phyloP scores from a whole-genome alignment of 2,888 invertebrate species.

The Pristionchus entomophagus region DNA sequence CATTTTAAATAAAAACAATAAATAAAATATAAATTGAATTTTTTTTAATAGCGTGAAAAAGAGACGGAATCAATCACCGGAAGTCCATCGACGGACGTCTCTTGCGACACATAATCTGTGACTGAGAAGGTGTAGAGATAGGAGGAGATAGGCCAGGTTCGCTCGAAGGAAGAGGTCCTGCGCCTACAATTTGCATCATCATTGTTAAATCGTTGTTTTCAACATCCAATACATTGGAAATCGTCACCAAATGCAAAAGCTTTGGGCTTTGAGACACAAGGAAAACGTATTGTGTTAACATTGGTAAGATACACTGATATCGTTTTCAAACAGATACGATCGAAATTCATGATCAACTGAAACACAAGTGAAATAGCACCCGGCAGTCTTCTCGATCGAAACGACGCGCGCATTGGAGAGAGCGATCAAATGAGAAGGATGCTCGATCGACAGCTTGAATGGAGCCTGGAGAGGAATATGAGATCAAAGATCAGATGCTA shows the following conservation, averaged over 20 bases:
- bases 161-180: neutral
- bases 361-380: neutral
- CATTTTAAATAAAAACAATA: too few relatives aligned
- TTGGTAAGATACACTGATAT: too few relatives aligned
- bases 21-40: too few relatives aligned
- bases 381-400: neutral
- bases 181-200: too few relatives aligned
- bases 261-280: neutral
- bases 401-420: neutral
- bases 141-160: neutral
- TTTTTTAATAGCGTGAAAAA: too few relatives aligned
- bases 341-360: neutral
- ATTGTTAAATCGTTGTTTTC: too few relatives aligned
- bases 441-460: constrained; percentile 17
- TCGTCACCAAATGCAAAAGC: neutral
- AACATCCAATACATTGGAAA: neutral
- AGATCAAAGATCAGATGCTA: too few relatives aligned
- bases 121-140: constrained; percentile 26
- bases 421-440: neutral
- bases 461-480: neutral
- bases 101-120: neutral
- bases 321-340: too few relatives aligned
- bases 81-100: neutral
- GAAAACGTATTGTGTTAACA: too few relatives aligned
- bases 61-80: too few relatives aligned